Percentiles rank a stretch among this genome's conserved stretches.
Evolutionary conservation across 1,140 invertebrate species (phyloP).

Genomic region (Asbolus verrucosus): DNA sequence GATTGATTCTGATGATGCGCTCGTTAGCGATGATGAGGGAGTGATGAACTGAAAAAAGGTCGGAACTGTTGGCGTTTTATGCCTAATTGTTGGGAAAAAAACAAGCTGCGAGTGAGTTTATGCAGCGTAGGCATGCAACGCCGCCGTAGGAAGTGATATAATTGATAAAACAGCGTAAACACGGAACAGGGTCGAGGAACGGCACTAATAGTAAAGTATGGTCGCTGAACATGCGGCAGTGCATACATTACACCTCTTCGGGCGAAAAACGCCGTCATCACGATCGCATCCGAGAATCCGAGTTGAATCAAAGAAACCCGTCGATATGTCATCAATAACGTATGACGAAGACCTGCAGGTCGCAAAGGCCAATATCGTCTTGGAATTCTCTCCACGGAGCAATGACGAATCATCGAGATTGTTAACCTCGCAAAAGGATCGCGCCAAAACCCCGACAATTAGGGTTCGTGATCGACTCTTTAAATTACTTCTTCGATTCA

Average conservation of each 20-base stretch:
- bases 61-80: too few species aligned
- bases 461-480: slow-evolving; percentile 29
- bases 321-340: slow-evolving; percentile 54
- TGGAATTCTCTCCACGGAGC: slow-evolving; percentile 40
- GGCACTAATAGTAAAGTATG: slow-evolving; percentile 53
- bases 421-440: slow-evolving; percentile 27
- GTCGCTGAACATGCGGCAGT: slow-evolving; percentile 51
- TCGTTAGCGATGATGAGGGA: too few species aligned
- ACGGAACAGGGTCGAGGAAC: slow-evolving; percentile 48
- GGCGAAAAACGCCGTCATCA: slow-evolving; percentile 48
- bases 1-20: too few species aligned
- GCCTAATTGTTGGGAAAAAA: slow-evolving; percentile 8
- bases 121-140: slow-evolving; percentile 9
- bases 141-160: slow-evolving; percentile 50
- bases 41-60: too few species aligned
- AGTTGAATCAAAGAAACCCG: slow-evolving; percentile 54
- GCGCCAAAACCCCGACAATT: slow-evolving; percentile 17
- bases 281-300: slow-evolving; percentile 49
- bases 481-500: slow-evolving; percentile 41
- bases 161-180: slow-evolving; percentile 52
- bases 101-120: background rate
- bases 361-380: slow-evolving; percentile 47
- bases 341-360: slow-evolving; percentile 52
- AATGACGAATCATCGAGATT: slow-evolving; percentile 48
- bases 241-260: slow-evolving; percentile 47